phyloP scores from a whole-genome alignment of 1,140 invertebrate genomes.

The Holcopasites calliopsidis region DNA sequence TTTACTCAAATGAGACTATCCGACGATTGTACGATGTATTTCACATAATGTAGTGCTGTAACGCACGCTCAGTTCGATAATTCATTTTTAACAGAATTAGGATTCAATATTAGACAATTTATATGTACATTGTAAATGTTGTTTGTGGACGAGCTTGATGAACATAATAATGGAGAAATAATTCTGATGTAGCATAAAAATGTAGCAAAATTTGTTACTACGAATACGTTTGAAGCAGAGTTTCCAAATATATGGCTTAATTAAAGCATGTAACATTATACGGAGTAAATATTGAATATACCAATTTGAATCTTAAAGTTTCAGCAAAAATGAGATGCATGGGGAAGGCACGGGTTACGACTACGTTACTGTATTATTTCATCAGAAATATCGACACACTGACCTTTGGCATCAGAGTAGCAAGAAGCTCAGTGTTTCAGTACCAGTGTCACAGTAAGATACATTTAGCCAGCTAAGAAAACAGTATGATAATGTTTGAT shows the following conservation, averaged over 20 bases:
- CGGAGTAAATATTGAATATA: neutral
- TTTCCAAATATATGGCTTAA: neutral
- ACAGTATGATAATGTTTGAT: neutral
- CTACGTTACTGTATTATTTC: conserved; percentile 40
- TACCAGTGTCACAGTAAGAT: neutral
- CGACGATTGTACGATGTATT: neutral
- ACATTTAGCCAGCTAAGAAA: neutral
- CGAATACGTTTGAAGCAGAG: neutral
- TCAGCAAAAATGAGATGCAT: neutral
- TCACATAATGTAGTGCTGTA: conserved; percentile 28
- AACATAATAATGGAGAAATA: too few species aligned
- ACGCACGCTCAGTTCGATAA: neutral
- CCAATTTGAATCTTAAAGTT: neutral
- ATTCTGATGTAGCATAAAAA: neutral
- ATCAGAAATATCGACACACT: conserved; percentile 40
- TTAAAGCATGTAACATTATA: neutral
- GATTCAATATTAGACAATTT: too few species aligned
- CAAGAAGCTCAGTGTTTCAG: conserved; percentile 19
- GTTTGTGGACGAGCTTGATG: too few species aligned
- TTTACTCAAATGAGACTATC: conserved; percentile 42
- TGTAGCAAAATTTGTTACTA: neutral
- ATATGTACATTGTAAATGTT: too few species aligned
- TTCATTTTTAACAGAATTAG: neutral
- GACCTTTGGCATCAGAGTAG: conserved; percentile 31
- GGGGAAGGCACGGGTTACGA: neutral